Conservation (phyloP, 2,888 invertebrate genomes). For the Nemapogon koenigi region DNA sequence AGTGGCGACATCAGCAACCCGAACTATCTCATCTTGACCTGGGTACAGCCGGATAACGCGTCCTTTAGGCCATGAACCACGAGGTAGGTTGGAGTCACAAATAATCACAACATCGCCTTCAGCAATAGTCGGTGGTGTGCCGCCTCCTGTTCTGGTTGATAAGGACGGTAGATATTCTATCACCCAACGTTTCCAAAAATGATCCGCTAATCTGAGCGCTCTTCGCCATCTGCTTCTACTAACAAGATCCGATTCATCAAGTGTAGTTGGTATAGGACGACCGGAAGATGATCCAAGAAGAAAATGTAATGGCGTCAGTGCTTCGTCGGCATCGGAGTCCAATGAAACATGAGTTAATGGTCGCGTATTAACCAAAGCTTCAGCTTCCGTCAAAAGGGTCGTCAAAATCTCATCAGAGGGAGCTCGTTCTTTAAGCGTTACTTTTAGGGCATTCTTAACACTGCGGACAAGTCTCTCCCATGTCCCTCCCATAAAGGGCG, state of each 20-base stretch:
- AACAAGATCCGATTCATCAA: constrained; percentile 1
- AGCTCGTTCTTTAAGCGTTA: neutral
- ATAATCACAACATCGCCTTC: constrained; percentile 1
- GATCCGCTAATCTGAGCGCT: constrained; percentile 3
- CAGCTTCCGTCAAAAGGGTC: constrained; percentile 4
- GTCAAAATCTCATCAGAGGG: neutral
- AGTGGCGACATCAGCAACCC: neutral
- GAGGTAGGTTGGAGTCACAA: neutral
- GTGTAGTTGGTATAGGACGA: neutral
- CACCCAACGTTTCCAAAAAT: constrained; percentile 21
- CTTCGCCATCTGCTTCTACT: constrained; percentile 11
- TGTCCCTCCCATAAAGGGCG: constrained; percentile 8
- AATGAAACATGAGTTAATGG: constrained; percentile 5
- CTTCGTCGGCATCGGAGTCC: neutral
- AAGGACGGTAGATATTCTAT: too few relatives aligned
- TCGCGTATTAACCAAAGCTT: constrained; percentile 4
- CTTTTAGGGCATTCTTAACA: constrained; percentile 1
- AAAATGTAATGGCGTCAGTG: constrained; percentile 7
- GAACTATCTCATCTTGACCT: neutral
- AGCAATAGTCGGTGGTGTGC: too few relatives aligned
- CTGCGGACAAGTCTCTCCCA: constrained; percentile 5
- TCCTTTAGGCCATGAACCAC: neutral
- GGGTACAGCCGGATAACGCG: neutral
- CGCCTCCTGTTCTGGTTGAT: too few relatives aligned
- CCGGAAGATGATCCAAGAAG: constrained; percentile 5